A percentile compares a stretch with the other conserved stretches of the same genome.
phyloP scores from a whole-genome alignment of 2,113 vertebrate species.

The Cephalopterus ornatus region DNA sequence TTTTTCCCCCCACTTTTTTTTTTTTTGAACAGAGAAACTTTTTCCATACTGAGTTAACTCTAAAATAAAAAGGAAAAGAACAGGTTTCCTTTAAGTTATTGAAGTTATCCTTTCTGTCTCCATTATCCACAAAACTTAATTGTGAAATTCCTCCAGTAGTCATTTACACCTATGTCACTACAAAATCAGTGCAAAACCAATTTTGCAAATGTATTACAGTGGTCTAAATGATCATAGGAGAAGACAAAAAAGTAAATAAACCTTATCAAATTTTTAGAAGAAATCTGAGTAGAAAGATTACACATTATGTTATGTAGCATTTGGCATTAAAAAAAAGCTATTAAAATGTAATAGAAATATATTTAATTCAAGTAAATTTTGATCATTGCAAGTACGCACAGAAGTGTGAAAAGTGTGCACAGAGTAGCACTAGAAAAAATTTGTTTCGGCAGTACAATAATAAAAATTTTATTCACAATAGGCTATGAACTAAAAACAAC shows the following conservation, averaged over 20 bases:
- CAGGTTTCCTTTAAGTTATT: neutral
- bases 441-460: neutral
- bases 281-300: neutral
- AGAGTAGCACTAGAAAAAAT: neutral
- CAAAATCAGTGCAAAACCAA: neutral
- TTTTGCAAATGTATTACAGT: neutral
- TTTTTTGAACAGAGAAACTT: neutral
- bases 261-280: neutral
- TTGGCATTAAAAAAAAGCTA: neutral
- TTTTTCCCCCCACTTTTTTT: neutral
- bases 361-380: neutral
- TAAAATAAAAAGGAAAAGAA: slow-evolving; percentile 16
- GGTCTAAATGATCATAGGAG: neutral
- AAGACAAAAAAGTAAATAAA: neutral
- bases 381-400: neutral
- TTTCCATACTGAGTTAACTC: neutral
- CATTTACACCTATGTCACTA: neutral
- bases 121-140: neutral
- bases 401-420: neutral
- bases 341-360: neutral
- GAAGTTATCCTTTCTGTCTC: neutral
- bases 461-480: neutral
- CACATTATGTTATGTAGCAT: neutral
- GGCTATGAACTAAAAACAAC: neutral
- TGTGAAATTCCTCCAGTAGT: neutral